phyloP scores from a whole-genome alignment of 1,140 invertebrate species.

The Galleria mellonella region DNA sequence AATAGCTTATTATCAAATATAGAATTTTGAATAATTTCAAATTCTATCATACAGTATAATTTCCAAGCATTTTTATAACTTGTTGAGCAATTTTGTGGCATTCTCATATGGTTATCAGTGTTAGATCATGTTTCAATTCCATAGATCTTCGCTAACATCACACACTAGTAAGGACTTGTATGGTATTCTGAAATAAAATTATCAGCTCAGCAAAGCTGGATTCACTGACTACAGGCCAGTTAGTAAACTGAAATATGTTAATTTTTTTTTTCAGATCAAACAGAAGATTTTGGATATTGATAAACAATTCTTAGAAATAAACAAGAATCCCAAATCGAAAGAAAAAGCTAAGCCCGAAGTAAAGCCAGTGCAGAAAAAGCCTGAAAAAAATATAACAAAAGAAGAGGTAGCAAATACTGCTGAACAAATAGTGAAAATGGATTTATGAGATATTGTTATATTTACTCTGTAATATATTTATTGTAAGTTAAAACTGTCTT shows the following conservation, averaged over 20 bases:
- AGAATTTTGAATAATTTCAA: no score
- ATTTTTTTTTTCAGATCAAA: slow-evolving; percentile 48
- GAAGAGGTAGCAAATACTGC: slow-evolving; percentile 47
- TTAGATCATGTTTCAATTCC: no score
- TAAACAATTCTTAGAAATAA: slow-evolving; percentile 53
- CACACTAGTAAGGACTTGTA: no score
- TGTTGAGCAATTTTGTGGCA: no score
- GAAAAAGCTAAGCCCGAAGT: slow-evolving; percentile 18
- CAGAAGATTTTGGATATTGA: slow-evolving; percentile 62
- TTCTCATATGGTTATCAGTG: no score
- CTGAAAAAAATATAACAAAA: slow-evolving; percentile 38
- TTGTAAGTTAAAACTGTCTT: background rate
- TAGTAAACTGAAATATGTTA: background rate
- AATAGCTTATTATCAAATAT: no score
- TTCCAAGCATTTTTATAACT: no score
- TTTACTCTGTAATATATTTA: background rate
- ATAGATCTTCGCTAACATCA: no score
- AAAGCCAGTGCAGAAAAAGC: slow-evolving; percentile 27
- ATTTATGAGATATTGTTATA: slow-evolving; percentile 30
- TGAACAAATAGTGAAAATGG: slow-evolving; percentile 54
- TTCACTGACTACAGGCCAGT: no score
- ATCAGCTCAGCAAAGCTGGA: no score
- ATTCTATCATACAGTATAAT: no score
- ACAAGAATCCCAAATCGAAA: slow-evolving; percentile 30
- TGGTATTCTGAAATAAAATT: no score